Base-by-base conservation (phyloP, 2,888 invertebrate species). In the Drosophila demipolita region DNA sequence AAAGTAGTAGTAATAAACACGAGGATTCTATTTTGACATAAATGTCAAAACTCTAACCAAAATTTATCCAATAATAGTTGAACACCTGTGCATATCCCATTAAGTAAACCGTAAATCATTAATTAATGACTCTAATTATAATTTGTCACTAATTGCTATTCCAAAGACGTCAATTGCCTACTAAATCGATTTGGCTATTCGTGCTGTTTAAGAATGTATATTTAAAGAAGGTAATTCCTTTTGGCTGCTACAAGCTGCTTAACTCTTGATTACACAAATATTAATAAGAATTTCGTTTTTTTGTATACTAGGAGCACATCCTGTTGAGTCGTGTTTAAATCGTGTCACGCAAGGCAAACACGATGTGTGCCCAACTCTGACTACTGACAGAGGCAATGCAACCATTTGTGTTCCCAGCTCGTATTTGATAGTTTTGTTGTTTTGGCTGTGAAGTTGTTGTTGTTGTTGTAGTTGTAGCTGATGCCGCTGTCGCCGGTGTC, bases 401-500 rank as follows among this genome's bases (percentile, higher is more conserved):
- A 52, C 62, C 38, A 61, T 71, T 64, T 67, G 65, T 71, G 57
- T 66, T 69, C 72, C 64, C 64, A 49, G 53, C 52, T 67, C 57
- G 26, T 65, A 59, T 40, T 48, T 35, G 29, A 32, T 20, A 26
- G 20, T 53, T 49, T 52, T 80, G 53, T 57, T 65, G 69, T 67
- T 73, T 87, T 87, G 82, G 71, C 69, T 68, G 55, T 66, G 72
- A 87, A 89, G 83, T 89, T 85, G 82, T 87, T 85, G 82, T 87
- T 66, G 87, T 54, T 66, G 74, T 23, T 42, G 50, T 33, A n/a
- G 20, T 15, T 23, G 20, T 8, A 45, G 45, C 20, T 45, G 23
- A 45, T 45, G 54, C 38, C 57, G 54, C 58, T 63, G 78, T 49
- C 57, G 45, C 49, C 68, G 67, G 63, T 87, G 86, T 87, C 86